A percentile compares a stretch with the other conserved stretches of the same genome.
Conservation (phyloP, 2,888 invertebrate species). For the Iphiclides podalirius region DNA sequence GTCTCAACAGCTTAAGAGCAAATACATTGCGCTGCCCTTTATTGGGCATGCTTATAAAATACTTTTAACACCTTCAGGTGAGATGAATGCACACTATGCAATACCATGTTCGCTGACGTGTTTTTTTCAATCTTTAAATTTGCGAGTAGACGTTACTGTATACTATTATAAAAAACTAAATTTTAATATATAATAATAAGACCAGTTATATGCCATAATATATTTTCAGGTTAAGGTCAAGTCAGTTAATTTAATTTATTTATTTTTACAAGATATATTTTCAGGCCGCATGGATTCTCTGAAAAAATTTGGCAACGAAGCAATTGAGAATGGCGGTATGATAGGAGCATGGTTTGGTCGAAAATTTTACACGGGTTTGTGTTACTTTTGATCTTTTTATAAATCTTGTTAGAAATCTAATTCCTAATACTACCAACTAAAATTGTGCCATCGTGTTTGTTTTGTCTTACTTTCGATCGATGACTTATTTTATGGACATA, state of each 20-base stretch:
- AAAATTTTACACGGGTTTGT: background rate
- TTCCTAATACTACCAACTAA: no score
- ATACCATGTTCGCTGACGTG: no score
- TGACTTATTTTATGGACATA: no score
- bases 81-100: background rate
- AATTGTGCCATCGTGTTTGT: no score
- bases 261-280: background rate
- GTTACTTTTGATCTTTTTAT: background rate
- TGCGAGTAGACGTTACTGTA: no score
- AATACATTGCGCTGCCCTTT: background rate
- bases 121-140: no score
- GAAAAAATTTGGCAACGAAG: background rate
- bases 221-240: no score
- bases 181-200: no score
- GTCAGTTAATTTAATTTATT: background rate
- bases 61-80: background rate
- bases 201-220: no score
- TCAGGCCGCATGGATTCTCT: constrained; percentile 1
- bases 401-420: no score
- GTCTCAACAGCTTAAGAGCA: background rate
- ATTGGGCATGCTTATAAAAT: background rate
- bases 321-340: constrained; percentile 5
- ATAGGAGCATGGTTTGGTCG: constrained; percentile 1
- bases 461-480: no score
- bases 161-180: no score